Evolutionary conservation across 2,113 vertebrate genomes (phyloP), one percentile per base, ranked within the genome.

Genomic region (Talpa occidentalis): DNA sequence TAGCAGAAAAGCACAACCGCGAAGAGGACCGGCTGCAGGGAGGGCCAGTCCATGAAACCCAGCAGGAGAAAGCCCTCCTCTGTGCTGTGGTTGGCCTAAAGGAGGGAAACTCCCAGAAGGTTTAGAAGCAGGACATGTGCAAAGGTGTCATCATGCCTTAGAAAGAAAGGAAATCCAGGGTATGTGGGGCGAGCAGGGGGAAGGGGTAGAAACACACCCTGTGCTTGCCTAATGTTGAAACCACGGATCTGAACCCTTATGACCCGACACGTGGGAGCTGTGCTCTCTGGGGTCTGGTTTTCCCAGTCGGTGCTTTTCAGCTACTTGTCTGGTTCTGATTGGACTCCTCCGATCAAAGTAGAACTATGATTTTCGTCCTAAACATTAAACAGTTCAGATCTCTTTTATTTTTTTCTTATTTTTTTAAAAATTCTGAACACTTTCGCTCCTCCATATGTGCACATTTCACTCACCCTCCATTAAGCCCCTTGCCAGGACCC

Each of bases 11-110:
- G 89, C 19, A 95, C 89, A 0, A 95, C 9, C 0, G 56, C 54
- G 54, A 97, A 95, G 47, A 97, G 90, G 10, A 88, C 26, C 0
- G 95, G 97, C 73, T 96, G 96, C 69, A 97, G 90, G 2, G 67
- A 66, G 9, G 94, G 96, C 54, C 66, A 52, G 87, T 97, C 84
- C 1, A 94, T 88, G 90, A 98, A 98, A 7, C 96, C 97, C 88
- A 96, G 78, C 44, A 98, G 94, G 42, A 97, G 82, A 66, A 97
- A 96, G 40, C 44, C 44, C 3, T 69, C 89, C 11, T 22, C 73
- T 15, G 73, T 16, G 91, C 95, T 96, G 54, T 22, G 74, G 64
- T 91, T 89, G 49, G 24, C 83, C 94, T 95, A 8, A 12, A 59
- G 40, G 40, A 44, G 70, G 82, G 73, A 90, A 62, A 56, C 64